Evolutionary conservation across 92 coral and sea anemone species (phyloP).

Genomic region (Plumapathes pennacea): DNA sequence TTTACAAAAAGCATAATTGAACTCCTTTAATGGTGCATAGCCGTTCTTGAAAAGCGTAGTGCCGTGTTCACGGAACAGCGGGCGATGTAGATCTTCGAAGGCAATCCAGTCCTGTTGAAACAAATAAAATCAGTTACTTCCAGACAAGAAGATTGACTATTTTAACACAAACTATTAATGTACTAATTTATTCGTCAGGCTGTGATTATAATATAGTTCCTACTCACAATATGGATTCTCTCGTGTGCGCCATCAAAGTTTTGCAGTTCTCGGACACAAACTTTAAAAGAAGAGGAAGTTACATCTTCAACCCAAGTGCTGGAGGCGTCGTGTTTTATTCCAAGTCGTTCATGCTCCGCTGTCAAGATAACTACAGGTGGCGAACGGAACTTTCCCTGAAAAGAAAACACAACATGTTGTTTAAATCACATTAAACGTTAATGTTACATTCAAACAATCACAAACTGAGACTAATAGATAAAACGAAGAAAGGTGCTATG

Average conservation of each 20-base stretch:
- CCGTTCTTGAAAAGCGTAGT: constrained; percentile 31
- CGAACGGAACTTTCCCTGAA: constrained; percentile 31
- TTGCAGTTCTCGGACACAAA: constrained; percentile 54
- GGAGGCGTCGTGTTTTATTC: constrained; percentile 41
- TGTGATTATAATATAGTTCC: background rate
- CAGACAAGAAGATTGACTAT: too few relatives aligned
- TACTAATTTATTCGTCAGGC: too few relatives aligned
- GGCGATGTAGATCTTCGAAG: constrained; percentile 49
- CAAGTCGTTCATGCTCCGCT: constrained; percentile 40
- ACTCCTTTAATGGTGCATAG: constrained; percentile 19
- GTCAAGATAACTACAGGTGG: constrained; percentile 34
- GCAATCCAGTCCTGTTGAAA: constrained; percentile 55
- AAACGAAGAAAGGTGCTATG: too few relatives aligned
- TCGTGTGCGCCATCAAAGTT: constrained; percentile 34
- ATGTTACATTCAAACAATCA: too few relatives aligned
- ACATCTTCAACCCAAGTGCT: constrained; percentile 47
- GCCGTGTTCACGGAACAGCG: constrained; percentile 56
- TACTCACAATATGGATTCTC: constrained; percentile 21
- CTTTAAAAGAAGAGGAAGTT: constrained; percentile 26
- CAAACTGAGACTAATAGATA: too few relatives aligned
- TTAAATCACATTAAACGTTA: too few relatives aligned
- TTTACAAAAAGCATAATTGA: constrained; percentile 57
- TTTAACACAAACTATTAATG: too few relatives aligned
- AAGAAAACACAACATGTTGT: too few relatives aligned
- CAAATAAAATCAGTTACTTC: too few relatives aligned